These are phyloP conservation scores for Plebejus melissa DNA, from an alignment of 2,888 invertebrate genomes.

Conservation along the genomic window DNA sequence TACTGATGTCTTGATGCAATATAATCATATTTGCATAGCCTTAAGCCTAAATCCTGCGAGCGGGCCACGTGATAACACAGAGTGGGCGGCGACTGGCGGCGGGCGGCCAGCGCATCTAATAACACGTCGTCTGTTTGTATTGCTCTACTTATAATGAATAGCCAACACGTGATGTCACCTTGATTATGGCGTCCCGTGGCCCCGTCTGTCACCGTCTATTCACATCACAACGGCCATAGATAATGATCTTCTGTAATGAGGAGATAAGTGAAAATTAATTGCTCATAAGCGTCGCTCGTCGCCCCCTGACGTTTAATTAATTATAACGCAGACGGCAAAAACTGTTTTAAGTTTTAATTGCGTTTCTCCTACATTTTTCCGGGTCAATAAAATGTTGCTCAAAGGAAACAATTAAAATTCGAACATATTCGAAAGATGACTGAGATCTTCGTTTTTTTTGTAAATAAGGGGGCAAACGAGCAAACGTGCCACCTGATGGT, in stretches of 20 bases:
- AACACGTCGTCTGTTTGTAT: conserved; percentile 65
- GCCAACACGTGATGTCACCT: conserved; percentile 59
- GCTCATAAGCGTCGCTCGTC: conserved; percentile 36
- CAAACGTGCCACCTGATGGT: too few species aligned
- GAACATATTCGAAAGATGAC: background rate
- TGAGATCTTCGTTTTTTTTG: background rate
- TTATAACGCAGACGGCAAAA: conserved; percentile 26
- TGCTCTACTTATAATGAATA: conserved; percentile 72
- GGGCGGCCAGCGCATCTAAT: conserved; percentile 53
- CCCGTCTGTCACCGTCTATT: conserved; percentile 38
- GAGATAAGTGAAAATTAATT: conserved; percentile 53
- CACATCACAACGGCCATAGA: conserved; percentile 33
- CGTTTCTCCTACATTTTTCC: background rate
- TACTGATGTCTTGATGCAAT: background rate
- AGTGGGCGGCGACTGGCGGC: background rate
- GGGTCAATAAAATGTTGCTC: background rate
- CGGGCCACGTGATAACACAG: conserved; percentile 2
- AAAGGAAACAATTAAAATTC: background rate
- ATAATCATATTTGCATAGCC: conserved; percentile 21
- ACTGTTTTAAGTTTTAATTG: conserved; percentile 20
- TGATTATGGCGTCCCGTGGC: conserved; percentile 55
- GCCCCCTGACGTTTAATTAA: conserved; percentile 21
- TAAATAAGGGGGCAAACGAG: too few species aligned
- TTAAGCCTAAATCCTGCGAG: conserved; percentile 3
- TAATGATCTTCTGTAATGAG: conserved; percentile 43